These are phyloP conservation scores for Tiliqua scincoides DNA, from an alignment of 2,113 vertebrate genomes.

Conservation along the genomic window DNA sequence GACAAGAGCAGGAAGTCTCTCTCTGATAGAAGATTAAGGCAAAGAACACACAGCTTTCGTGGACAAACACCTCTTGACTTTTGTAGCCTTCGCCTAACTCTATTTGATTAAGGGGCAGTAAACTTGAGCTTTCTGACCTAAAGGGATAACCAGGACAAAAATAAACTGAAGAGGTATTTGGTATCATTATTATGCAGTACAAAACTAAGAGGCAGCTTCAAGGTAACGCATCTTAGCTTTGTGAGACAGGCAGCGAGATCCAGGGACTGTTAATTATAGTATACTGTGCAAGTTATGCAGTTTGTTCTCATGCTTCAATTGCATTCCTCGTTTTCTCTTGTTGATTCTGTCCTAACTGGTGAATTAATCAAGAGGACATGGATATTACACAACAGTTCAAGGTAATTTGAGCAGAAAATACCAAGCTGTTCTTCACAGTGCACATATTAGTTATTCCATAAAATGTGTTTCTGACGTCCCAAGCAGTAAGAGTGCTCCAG, in stretches of 20 bases:
- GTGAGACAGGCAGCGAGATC: slow-evolving; percentile 27
- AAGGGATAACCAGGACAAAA: slow-evolving; percentile 39
- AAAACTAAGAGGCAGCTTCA: neutral
- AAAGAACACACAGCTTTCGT: slow-evolving; percentile 32
- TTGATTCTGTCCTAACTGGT: neutral
- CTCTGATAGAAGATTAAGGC: slow-evolving; percentile 36
- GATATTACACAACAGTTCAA: slow-evolving; percentile 21
- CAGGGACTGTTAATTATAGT: slow-evolving; percentile 36
- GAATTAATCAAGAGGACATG: neutral
- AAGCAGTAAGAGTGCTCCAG: neutral
- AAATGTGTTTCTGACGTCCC: slow-evolving; percentile 51
- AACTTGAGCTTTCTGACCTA: slow-evolving; percentile 20
- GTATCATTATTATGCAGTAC: neutral
- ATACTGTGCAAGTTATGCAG: slow-evolving; percentile 38
- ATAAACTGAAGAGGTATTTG: slow-evolving; percentile 20
- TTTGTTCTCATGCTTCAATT: neutral
- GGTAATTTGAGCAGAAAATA: slow-evolving; percentile 37
- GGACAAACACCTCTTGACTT: slow-evolving; percentile 22
- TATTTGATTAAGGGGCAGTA: slow-evolving; percentile 7
- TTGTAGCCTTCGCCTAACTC: slow-evolving; percentile 12
- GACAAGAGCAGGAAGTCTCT: neutral
- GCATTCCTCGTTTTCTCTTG: accelerated
- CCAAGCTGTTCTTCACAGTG: neutral
- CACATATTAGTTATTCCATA: slow-evolving; percentile 18
- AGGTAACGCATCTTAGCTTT: neutral